These are phyloP conservation scores for Hetaerina americana DNA, from an alignment of 1,140 invertebrate species.

Conservation along the genomic window DNA sequence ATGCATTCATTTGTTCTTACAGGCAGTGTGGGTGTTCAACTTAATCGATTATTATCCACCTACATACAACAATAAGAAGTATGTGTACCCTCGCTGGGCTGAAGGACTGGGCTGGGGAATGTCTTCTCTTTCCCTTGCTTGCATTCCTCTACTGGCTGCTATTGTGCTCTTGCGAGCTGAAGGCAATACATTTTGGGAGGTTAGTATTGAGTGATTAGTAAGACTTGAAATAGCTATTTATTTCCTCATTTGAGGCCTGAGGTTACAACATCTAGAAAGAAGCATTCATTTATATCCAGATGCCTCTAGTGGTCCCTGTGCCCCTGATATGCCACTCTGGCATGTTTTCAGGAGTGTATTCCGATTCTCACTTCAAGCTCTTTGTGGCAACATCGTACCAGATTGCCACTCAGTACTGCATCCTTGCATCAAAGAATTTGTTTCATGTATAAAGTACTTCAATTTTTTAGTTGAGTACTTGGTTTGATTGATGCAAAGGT, in stretches of 20 bases:
- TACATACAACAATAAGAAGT: constrained; percentile 59
- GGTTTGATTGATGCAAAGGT: too few species aligned
- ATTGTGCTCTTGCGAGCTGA: constrained; percentile 53
- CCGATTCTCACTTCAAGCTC: too few species aligned
- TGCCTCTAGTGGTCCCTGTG: neutral
- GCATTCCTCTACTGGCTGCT: constrained; percentile 69
- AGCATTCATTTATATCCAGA: constrained; percentile 1
- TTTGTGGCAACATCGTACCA: too few species aligned
- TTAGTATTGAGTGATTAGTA: constrained; percentile 28
- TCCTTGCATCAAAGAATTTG: too few species aligned
- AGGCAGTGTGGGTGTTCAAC: constrained; percentile 75
- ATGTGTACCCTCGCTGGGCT: constrained; percentile 72
- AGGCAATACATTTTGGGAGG: constrained; percentile 56
- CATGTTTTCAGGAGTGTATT: too few species aligned
- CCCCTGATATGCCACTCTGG: neutral
- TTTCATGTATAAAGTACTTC: too few species aligned
- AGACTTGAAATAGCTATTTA: neutral
- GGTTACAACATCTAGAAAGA: constrained; percentile 1
- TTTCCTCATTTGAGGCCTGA: constrained; percentile 9
- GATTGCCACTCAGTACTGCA: too few species aligned
- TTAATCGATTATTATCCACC: constrained; percentile 74
- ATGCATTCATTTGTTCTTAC: constrained; percentile 19
- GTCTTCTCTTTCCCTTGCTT: constrained; percentile 65
- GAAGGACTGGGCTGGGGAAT: constrained; percentile 77
- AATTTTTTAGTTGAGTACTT: too few species aligned